phyloP scores from a whole-genome alignment of 2,888 invertebrate genomes.

The Amaurobius ferox region DNA sequence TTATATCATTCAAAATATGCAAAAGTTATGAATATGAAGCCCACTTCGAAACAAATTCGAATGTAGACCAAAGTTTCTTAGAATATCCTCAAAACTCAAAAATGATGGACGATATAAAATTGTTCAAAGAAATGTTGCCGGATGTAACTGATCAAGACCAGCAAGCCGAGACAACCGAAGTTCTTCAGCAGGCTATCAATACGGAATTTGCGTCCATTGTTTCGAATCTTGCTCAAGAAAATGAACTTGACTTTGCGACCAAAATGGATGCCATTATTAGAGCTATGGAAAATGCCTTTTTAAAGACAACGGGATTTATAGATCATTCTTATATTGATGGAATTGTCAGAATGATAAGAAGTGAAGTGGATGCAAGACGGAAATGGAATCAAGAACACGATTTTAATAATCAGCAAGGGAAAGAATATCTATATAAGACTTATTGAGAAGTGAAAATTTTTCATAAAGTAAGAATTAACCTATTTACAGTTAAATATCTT shows the following conservation, averaged over 20 bases:
- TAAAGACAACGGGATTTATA: background rate
- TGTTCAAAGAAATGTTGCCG: background rate
- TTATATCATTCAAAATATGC: too few relatives aligned
- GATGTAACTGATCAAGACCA: background rate
- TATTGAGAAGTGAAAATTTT: too few relatives aligned
- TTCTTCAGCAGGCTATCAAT: background rate
- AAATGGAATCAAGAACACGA: background rate
- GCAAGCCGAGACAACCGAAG: background rate
- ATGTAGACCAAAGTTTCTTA: background rate
- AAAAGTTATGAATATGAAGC: too few relatives aligned
- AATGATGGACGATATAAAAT: background rate
- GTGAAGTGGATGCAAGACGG: background rate
- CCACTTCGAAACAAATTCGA: too few relatives aligned
- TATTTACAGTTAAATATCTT: too few relatives aligned
- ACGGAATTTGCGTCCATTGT: background rate
- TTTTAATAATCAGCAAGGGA: too few relatives aligned
- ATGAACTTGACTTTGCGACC: background rate
- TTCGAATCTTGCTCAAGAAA: background rate
- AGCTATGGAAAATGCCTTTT: slow-evolving; percentile 4
- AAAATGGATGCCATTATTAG: slow-evolving; percentile 6
- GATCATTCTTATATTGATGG: slow-evolving; percentile 8
- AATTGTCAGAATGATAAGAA: background rate
- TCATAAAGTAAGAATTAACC: too few relatives aligned
- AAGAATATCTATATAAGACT: too few relatives aligned
- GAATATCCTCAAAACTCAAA: background rate